phyloP scores from a whole-genome alignment of 92 coral and sea anemone species.

The Bergia puertoricense region DNA sequence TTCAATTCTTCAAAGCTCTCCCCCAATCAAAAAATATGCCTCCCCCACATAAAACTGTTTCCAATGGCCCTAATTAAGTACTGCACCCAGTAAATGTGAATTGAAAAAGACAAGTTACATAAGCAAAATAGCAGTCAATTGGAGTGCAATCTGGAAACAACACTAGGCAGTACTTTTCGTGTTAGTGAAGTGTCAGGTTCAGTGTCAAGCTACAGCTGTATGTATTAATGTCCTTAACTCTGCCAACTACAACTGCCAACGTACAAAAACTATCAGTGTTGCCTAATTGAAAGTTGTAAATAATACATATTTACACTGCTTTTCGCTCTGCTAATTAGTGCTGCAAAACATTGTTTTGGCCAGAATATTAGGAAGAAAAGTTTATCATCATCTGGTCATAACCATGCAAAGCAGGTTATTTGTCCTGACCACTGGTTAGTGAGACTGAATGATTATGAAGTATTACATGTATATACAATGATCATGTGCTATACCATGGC shows the following conservation, averaged over 20 bases:
- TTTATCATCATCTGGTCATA: neutral
- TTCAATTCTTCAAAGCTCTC: no score
- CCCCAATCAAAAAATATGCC: no score
- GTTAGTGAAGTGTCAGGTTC: neutral
- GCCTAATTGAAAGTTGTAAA: neutral
- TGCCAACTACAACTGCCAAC: neutral
- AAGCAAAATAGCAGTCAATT: neutral
- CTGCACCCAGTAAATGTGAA: neutral
- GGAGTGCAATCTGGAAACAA: neutral
- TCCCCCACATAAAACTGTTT: no score
- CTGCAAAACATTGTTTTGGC: neutral
- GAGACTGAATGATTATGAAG: neutral
- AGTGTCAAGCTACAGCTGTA: no score
- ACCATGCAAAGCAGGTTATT: neutral
- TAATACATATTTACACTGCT: neutral
- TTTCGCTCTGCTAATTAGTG: neutral
- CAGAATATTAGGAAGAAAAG: neutral
- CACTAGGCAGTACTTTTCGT: neutral
- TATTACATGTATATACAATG: neutral
- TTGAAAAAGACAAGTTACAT: neutral
- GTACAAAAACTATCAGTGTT: neutral
- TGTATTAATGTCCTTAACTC: neutral
- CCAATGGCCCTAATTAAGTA: no score
- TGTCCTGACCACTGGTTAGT: neutral
- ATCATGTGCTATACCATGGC: neutral